Evolutionary conservation across 2,797 vertebrate genomes (phyloP).

Genomic region (Myripristis jacobus): DNA sequence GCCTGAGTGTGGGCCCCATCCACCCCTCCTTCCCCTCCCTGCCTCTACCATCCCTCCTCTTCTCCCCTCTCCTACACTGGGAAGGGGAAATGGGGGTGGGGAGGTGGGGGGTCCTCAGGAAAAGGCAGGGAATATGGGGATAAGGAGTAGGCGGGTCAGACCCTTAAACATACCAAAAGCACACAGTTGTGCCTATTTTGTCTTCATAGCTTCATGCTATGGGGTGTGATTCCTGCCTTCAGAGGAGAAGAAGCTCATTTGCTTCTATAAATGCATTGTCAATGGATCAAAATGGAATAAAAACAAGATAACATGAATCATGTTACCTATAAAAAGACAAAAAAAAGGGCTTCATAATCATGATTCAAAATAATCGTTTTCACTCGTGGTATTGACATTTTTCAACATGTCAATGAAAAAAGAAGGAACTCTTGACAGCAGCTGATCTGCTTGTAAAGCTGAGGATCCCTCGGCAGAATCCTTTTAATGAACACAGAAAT

Average conservation of each 20-base stretch:
- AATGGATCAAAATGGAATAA: constrained; percentile 4
- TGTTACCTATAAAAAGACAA: constrained; percentile 10
- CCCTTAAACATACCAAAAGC: constrained; percentile 43
- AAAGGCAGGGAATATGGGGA: constrained; percentile 52
- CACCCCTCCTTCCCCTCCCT: constrained; percentile 25
- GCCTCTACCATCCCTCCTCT: constrained; percentile 11
- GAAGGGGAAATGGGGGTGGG: constrained; percentile 45
- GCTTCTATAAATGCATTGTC: background rate
- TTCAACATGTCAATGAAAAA: constrained; percentile 60
- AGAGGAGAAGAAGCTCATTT: background rate
- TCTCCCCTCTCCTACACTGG: constrained; percentile 30
- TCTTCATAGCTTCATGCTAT: constrained; percentile 10
- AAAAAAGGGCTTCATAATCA: constrained; percentile 39
- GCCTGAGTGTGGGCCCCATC: constrained; percentile 59
- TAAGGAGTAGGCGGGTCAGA: constrained; percentile 42
- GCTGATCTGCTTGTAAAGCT: constrained; percentile 56
- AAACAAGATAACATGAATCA: constrained; percentile 20
- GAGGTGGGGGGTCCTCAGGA: constrained; percentile 32
- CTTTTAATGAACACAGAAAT: constrained; percentile 83
- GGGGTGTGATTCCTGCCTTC: constrained; percentile 1
- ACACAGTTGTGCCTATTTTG: background rate
- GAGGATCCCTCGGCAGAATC: constrained; percentile 72
- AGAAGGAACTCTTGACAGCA: constrained; percentile 66
- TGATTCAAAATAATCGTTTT: constrained; percentile 61
- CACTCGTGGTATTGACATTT: constrained; percentile 52